Base-by-base conservation (phyloP, 1,140 invertebrate species). In the Leptinotarsa undecemlineata region DNA sequence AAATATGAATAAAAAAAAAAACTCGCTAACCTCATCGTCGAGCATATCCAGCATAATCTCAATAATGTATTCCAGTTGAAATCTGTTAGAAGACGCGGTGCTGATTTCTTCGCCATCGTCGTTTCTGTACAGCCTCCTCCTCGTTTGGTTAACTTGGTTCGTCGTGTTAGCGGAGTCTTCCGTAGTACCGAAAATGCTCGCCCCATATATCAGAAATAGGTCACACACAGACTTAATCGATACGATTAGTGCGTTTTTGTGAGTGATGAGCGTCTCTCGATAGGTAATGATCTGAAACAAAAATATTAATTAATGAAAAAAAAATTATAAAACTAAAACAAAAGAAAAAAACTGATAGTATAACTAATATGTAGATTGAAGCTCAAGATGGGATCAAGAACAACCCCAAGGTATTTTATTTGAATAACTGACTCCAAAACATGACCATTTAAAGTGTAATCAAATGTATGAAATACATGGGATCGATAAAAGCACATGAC, bases 31-130 rank as follows among this genome's bases (percentile, higher is more conserved):
- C 70, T 82, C 78, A 71, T 81, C 80, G 69, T 82, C 80, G 51
- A 82, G 68, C 75, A 82, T 79, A 62, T 80, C 77, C 47, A 82
- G 68, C 17, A 79, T 72, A 57, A 81, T 76, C 17, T 79, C 79
- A 48, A 81, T 74, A 68, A 82, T 71, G 67, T 69, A 67, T 8
- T 79, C 73, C 14, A 75, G 17, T 13, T 73, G 76, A 17, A 79
- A 66, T 20, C 60, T 51, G 26, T 75, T 61, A 51, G 48, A 14
- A 67, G 51, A 63, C 42, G 74, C 2, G 14, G 51, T 61, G n/a
- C 57, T 23, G 19, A 51, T 57, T 13, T 64, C 23, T 20, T 76
- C 71, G 47, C 64, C 69, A 17, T 67, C 61, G 5, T 79, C 74
- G 21, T 51, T 68, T 23, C 42, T 51, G 48, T 77, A 78, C 14